A percentile compares a stretch with the other conserved stretches of the same genome.
Evolutionary conservation across 2,888 invertebrate species (phyloP).

Genomic region (Labia minor): DNA sequence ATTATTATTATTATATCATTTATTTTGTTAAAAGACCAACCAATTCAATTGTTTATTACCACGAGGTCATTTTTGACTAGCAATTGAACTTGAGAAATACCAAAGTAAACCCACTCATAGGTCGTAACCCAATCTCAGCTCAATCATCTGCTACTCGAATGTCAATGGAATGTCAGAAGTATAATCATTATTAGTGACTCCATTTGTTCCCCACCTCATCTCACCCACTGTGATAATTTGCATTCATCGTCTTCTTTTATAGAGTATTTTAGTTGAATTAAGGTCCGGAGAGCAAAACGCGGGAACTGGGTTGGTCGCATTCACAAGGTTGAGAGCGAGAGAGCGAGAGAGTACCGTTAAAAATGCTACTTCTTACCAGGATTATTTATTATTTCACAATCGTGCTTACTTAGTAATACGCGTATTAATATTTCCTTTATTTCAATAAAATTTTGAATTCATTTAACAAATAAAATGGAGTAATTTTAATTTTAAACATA

Average conservation of each 20-base stretch:
- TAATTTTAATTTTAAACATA: no score
- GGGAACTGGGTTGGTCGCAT: not conserved
- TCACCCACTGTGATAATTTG: no score
- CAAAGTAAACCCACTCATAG: not conserved
- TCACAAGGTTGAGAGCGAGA: conserved; percentile 3
- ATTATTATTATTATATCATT: no score
- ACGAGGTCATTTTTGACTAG: not conserved
- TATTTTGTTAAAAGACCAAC: no score
- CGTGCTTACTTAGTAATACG: no score
- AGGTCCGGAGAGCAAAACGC: not conserved
- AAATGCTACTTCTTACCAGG: not conserved
- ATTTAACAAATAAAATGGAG: no score
- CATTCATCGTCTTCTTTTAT: no score
- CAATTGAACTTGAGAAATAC: not conserved
- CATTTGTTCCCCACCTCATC: no score
- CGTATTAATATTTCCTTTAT: no score
- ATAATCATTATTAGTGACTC: no score
- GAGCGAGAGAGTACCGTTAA: conserved; percentile 2
- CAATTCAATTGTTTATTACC: no score
- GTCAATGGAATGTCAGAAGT: not conserved
- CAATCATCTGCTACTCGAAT: not conserved
- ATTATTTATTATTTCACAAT: not conserved
- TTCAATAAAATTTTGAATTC: no score
- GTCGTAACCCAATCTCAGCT: not conserved
- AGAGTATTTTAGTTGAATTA: not conserved